phyloP scores from a whole-genome alignment of 2,113 vertebrate genomes.

The Amia ocellicauda region DNA sequence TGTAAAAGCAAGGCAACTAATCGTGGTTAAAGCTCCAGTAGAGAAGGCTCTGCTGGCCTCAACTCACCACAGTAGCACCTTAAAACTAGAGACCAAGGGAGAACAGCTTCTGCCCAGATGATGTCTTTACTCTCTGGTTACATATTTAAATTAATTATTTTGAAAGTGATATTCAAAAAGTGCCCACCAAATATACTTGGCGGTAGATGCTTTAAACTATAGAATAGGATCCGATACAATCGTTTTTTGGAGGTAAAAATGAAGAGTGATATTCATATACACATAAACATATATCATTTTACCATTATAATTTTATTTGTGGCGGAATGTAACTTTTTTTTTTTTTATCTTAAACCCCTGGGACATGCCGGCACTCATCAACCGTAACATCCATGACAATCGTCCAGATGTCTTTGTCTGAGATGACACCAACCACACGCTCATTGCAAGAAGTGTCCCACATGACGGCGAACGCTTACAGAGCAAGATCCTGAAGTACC shows the following conservation, averaged over 20 bases:
- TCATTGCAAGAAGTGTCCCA: constrained; percentile 42
- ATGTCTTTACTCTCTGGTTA: no score
- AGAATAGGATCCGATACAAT: no score
- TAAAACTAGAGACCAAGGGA: no score
- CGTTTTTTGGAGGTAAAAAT: background rate
- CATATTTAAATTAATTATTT: no score
- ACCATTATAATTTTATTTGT: constrained; percentile 47
- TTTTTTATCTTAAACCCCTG: constrained; percentile 47
- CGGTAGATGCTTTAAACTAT: background rate
- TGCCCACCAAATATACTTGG: background rate
- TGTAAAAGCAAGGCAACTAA: constrained; percentile 35
- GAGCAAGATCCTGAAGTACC: constrained; percentile 44
- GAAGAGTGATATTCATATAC: background rate
- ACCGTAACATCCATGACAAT: constrained; percentile 73
- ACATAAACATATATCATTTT: constrained; percentile 29
- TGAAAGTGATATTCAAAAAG: no score
- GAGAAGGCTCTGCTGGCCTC: no score
- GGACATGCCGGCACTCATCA: constrained; percentile 68
- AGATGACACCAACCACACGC: constrained; percentile 33
- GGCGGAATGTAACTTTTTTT: constrained; percentile 49
- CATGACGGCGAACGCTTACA: constrained; percentile 46
- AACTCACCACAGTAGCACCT: no score
- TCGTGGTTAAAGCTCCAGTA: no score
- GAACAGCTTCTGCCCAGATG: no score
- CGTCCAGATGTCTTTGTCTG: constrained; percentile 72